Percentiles rank a stretch among this genome's conserved stretches.
Evolutionary conservation across 2,888 invertebrate genomes (phyloP).

Genomic region (Chymomyza caudatula): DNA sequence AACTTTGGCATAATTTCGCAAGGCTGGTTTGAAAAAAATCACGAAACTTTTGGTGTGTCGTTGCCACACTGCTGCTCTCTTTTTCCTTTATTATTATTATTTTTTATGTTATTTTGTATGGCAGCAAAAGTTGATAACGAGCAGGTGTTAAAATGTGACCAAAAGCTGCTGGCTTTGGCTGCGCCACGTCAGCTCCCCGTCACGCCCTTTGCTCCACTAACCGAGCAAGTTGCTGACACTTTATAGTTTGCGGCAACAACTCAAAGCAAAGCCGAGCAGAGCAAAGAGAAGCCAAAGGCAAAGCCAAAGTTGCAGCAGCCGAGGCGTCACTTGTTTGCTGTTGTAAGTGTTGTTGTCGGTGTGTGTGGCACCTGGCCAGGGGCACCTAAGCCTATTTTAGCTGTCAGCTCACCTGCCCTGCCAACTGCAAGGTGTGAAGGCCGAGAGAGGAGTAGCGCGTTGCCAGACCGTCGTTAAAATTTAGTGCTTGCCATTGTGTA

Average conservation of each 20-base stretch:
- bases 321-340: conserved; percentile 1
- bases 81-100: conserved; percentile 25
- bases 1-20: conserved; percentile 68
- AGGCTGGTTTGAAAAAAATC: conserved; percentile 27
- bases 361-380: conserved; percentile 40
- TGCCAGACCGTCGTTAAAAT: conserved; percentile 3
- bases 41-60: conserved; percentile 55
- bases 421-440: background rate
- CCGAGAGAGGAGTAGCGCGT: background rate
- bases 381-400: conserved; percentile 49
- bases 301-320: conserved; percentile 46
- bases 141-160: conserved; percentile 72
- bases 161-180: conserved; percentile 47
- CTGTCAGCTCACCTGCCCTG: conserved; percentile 50
- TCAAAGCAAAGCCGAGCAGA: conserved; percentile 42
- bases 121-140: conserved; percentile 70
- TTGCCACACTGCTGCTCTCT: conserved; percentile 47
- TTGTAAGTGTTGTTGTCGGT: conserved; percentile 3
- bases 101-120: conserved; percentile 43
- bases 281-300: conserved; percentile 5
- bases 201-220: conserved; percentile 34
- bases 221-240: conserved; percentile 65
- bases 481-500: conserved; percentile 22
- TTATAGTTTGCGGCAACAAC: conserved; percentile 66
- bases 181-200: conserved; percentile 2